A percentile compares a stretch with the other conserved stretches of the same genome.
Conservation (phyloP, 2,888 invertebrate genomes). For the Callyntrura sp. region DNA sequence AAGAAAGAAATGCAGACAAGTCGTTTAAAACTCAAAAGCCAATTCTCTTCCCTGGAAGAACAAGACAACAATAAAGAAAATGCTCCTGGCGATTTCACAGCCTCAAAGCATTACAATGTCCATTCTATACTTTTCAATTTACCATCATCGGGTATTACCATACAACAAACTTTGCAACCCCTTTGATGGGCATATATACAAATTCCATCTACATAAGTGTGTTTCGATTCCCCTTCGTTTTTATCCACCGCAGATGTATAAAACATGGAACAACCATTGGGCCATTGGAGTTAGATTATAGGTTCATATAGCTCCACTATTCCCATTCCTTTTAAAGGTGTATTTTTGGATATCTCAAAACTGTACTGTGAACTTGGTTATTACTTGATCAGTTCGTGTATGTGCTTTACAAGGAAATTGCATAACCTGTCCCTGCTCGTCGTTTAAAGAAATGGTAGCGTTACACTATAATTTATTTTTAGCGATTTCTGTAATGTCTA, state of each 20-base stretch:
- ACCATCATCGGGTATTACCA: constrained; percentile 49
- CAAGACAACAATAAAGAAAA: constrained; percentile 44
- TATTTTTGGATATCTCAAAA: neutral
- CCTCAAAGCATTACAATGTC: constrained; percentile 48
- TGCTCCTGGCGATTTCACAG: constrained; percentile 65
- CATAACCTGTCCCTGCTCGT: neutral
- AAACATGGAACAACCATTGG: too few species aligned
- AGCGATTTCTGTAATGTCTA: constrained; percentile 13
- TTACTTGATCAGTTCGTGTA: neutral
- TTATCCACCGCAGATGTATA: neutral
- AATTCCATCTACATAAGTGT: neutral
- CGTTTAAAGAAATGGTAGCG: neutral
- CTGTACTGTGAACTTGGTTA: neutral
- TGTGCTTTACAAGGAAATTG: neutral
- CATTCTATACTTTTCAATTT: constrained; percentile 24
- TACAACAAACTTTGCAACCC: neutral
- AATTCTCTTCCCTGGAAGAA: constrained; percentile 22
- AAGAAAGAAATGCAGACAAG: neutral
- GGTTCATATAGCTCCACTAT: too few species aligned
- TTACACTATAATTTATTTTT: neutral
- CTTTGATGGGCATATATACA: neutral
- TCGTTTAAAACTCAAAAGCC: neutral
- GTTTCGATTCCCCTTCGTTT: neutral
- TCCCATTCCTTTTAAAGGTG: neutral
- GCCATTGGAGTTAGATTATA: too few species aligned